Evolutionary conservation across 2,888 invertebrate genomes (phyloP).

Genomic region (Nebria salina): DNA sequence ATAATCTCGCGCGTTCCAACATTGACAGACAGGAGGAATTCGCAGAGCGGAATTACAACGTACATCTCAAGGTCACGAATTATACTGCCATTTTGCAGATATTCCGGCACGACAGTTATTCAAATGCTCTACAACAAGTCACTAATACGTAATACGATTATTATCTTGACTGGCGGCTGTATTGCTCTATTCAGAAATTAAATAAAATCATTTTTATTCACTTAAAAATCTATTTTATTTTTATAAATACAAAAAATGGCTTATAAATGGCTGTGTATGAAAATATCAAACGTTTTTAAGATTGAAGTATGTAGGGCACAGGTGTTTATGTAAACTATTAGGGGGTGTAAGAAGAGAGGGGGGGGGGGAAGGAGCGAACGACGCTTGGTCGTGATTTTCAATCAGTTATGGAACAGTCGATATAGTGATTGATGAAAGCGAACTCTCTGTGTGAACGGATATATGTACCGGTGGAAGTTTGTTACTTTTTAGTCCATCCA

Average conservation of each 20-base stretch:
- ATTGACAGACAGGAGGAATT: neutral
- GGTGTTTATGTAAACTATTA: neutral
- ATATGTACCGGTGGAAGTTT: constrained; percentile 18
- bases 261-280: too few species aligned
- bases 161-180: neutral
- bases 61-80: neutral
- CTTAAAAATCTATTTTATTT: too few species aligned
- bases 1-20: neutral
- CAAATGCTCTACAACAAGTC: neutral
- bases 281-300: neutral
- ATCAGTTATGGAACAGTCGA: constrained; percentile 11
- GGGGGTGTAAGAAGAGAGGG: neutral
- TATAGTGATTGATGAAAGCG: constrained; percentile 18
- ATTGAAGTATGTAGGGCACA: neutral
- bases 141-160: neutral
- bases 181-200: neutral
- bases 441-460: neutral
- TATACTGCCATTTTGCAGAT: neutral
- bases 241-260: too few species aligned
- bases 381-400: constrained; percentile 11
- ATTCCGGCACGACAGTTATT: neutral
- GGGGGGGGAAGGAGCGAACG: neutral
- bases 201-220: neutral
- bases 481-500: constrained; percentile 33
- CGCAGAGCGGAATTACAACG: neutral